phyloP scores from a whole-genome alignment of 2,797 vertebrate species.

The Mormyrops attenuatus region DNA sequence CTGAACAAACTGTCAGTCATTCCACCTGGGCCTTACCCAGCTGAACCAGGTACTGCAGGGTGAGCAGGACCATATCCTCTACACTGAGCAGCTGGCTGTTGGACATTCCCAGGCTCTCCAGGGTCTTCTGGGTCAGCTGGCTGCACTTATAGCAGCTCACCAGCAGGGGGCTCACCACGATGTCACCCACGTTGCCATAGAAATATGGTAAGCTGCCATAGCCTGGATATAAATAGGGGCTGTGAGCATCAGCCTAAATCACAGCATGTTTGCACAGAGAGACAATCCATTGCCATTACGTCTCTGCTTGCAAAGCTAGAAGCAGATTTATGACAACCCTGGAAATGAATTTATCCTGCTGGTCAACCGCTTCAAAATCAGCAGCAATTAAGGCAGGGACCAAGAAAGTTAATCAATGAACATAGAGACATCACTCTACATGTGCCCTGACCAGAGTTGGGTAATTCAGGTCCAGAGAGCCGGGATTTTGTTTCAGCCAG shows the following conservation, averaged over 20 bases:
- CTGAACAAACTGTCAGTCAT: neutral
- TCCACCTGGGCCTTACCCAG: slow-evolving; percentile 69
- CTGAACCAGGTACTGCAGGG: slow-evolving; percentile 88
- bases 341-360: neutral
- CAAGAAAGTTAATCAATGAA: neutral
- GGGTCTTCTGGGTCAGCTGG: slow-evolving; percentile 77
- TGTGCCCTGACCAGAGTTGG: neutral
- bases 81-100: slow-evolving; percentile 78
- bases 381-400: neutral
- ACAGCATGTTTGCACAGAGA: neutral
- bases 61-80: slow-evolving; percentile 92
- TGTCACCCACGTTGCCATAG: slow-evolving; percentile 94
- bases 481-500: neutral
- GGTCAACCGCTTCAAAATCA: neutral
- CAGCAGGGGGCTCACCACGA: slow-evolving; percentile 94
- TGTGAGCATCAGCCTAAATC: neutral
- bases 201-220: slow-evolving; percentile 97
- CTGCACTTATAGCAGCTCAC: slow-evolving; percentile 91
- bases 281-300: neutral
- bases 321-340: neutral
- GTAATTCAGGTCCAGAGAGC: neutral
- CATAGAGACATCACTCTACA: neutral
- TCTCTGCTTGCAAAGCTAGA: neutral
- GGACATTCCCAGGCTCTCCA: slow-evolving; percentile 76
- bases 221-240: slow-evolving; percentile 58